Conservation (phyloP, 2,888 invertebrate species). For the Helicoverpa assulta region DNA sequence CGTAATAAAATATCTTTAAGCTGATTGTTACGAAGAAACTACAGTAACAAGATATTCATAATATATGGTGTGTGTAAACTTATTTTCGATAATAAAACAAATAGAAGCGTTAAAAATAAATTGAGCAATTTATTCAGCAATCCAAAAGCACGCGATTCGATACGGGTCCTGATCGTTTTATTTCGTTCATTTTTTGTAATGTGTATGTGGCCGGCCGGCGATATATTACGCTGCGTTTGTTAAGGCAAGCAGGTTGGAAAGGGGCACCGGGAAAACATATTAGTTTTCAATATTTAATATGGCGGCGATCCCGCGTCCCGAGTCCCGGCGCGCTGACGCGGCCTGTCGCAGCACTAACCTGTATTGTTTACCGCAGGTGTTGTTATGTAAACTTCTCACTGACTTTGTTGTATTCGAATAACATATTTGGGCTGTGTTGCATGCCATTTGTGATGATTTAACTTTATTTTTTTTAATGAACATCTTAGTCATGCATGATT, state of each 20-base stretch:
- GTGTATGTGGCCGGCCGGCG: conserved; percentile 33
- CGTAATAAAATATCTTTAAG: no score
- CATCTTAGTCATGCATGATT: no score
- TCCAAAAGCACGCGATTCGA: conserved; percentile 29
- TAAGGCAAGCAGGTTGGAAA: conserved; percentile 48
- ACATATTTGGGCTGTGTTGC: conserved; percentile 9
- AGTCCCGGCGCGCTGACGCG: conserved; percentile 51
- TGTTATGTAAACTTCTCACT: conserved; percentile 26
- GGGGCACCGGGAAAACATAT: conserved; percentile 57
- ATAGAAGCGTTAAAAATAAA: conserved; percentile 43
- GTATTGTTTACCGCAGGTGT: conserved; percentile 52
- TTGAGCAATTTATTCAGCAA: conserved; percentile 41
- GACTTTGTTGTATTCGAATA: conserved; percentile 19
- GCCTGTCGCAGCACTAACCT: conserved; percentile 59
- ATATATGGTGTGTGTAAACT: conserved; percentile 27
- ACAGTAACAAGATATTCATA: neutral
- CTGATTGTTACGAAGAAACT: neutral
- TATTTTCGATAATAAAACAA: conserved; percentile 29
- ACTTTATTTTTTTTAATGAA: no score
- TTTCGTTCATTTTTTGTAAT: conserved; percentile 41
- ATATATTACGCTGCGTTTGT: conserved; percentile 50
- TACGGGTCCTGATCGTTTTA: conserved; percentile 29
- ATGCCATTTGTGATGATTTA: no score
- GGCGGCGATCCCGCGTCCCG: conserved; percentile 44
- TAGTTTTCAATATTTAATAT: conserved; percentile 67